phyloP scores from a whole-genome alignment of 2,888 invertebrate genomes.

The Cotesia congregata region DNA sequence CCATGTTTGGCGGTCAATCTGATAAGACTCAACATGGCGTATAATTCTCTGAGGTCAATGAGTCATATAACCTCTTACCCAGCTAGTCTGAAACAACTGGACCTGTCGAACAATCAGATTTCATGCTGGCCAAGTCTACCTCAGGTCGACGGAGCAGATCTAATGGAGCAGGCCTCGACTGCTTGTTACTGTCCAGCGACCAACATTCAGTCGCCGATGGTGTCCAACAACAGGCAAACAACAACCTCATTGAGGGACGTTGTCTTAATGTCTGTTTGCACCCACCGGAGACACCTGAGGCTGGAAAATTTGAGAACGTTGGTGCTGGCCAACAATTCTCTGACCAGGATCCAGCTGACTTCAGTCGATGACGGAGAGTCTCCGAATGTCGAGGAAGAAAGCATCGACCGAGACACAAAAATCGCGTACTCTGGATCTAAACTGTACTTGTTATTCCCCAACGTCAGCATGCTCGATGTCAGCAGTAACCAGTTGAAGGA shows the following conservation, averaged over 20 bases:
- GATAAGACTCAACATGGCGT: slow-evolving; percentile 90
- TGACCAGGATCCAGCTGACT: slow-evolving; percentile 84
- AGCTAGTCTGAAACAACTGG: slow-evolving; percentile 88
- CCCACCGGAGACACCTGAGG: slow-evolving; percentile 86
- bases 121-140: slow-evolving; percentile 91
- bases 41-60: slow-evolving; percentile 80
- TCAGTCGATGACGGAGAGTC: slow-evolving; percentile 84
- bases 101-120: slow-evolving; percentile 93
- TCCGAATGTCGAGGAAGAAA: slow-evolving; percentile 73
- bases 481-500: slow-evolving; percentile 87
- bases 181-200: slow-evolving; percentile 78
- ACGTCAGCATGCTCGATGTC: slow-evolving; percentile 94
- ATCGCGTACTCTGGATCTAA: slow-evolving; percentile 59
- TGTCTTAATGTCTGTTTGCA: slow-evolving; percentile 85
- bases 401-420: slow-evolving; percentile 62
- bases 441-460: slow-evolving; percentile 84
- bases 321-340: slow-evolving; percentile 87
- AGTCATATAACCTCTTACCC: slow-evolving; percentile 87
- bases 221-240: slow-evolving; percentile 64
- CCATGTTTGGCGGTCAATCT: slow-evolving; percentile 92
- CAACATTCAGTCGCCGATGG: slow-evolving; percentile 62
- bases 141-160: slow-evolving; percentile 75
- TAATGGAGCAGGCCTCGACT: slow-evolving; percentile 78
- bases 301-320: slow-evolving; percentile 87
- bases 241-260: slow-evolving; percentile 80